Conservation (phyloP, 92 coral and sea anemone species). For the Diadumene lineata region DNA sequence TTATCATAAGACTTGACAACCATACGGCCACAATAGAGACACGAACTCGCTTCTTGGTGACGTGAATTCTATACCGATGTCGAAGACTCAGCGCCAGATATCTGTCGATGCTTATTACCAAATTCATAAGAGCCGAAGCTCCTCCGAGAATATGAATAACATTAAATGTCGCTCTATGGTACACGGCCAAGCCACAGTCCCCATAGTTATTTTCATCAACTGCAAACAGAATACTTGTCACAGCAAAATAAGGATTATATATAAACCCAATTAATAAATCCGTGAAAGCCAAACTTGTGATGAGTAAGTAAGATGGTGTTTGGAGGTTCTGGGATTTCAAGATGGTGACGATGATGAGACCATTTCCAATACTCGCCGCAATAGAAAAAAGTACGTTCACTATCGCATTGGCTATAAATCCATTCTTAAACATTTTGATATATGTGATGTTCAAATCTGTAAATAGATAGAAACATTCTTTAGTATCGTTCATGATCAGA, state of each 20-base stretch:
- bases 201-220: slow-evolving; percentile 2
- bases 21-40: slow-evolving; percentile 19
- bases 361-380: slow-evolving; percentile 29
- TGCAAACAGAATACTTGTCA: neutral
- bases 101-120: slow-evolving; percentile 45
- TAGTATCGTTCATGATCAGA: neutral
- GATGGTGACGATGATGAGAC: slow-evolving; percentile 28
- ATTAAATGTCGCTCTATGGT: neutral
- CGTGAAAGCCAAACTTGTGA: slow-evolving; percentile 48
- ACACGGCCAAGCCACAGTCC: neutral
- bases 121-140: slow-evolving; percentile 22
- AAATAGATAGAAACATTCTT: neutral
- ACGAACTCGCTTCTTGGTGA: slow-evolving; percentile 37
- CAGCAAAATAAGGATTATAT: slow-evolving; percentile 21
- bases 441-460: neutral
- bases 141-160: neutral
- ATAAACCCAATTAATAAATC: slow-evolving; percentile 44
- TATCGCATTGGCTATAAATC: neutral
- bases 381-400: slow-evolving; percentile 6
- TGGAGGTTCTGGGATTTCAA: slow-evolving; percentile 32
- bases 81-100: slow-evolving; percentile 41
- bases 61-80: slow-evolving; percentile 32
- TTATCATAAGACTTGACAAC: slow-evolving; percentile 13
- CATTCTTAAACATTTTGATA: neutral
- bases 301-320: slow-evolving; percentile 47